phyloP scores from a whole-genome alignment of 2,888 invertebrate species.

The Lacanobia wlatinum region DNA sequence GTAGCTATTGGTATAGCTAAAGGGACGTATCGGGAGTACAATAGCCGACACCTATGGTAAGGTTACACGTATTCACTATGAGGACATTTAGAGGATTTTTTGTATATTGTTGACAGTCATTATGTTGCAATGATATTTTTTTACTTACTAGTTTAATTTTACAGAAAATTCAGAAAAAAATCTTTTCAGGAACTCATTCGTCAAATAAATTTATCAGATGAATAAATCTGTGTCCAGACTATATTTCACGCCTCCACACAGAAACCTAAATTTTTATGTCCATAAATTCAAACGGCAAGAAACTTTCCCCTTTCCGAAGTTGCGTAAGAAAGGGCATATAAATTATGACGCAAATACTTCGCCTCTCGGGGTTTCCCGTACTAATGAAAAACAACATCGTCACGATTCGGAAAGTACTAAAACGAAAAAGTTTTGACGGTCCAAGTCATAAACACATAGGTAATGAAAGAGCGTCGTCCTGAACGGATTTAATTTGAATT shows the following conservation, averaged over 20 bases:
- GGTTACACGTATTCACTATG: constrained; percentile 1
- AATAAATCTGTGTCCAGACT: constrained; percentile 46
- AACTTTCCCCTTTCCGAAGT: constrained; percentile 74
- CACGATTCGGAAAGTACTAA: constrained; percentile 70
- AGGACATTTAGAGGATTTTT: neutral
- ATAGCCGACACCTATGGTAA: constrained; percentile 10
- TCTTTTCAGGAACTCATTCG: neutral
- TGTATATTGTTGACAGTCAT: neutral
- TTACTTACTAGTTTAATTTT: neutral
- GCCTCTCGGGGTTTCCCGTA: constrained; percentile 66
- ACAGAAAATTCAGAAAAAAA: neutral
- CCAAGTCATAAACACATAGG: constrained; percentile 53
- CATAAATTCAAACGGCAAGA: constrained; percentile 74
- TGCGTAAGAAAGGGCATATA: constrained; percentile 76
- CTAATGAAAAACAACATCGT: constrained; percentile 81
- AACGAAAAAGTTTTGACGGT: constrained; percentile 60
- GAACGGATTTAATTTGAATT: constrained; percentile 48
- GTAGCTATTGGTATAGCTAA: constrained; percentile 17
- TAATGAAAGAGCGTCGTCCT: constrained; percentile 43
- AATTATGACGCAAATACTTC: constrained; percentile 75
- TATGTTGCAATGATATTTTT: neutral
- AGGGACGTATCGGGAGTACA: constrained; percentile 4
- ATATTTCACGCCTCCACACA: constrained; percentile 63
- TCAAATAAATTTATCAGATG: constrained; percentile 25
- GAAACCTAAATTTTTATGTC: constrained; percentile 70